Evolutionary conservation across 1,140 invertebrate genomes (phyloP).

Genomic region (Aradophagus sp.): DNA sequence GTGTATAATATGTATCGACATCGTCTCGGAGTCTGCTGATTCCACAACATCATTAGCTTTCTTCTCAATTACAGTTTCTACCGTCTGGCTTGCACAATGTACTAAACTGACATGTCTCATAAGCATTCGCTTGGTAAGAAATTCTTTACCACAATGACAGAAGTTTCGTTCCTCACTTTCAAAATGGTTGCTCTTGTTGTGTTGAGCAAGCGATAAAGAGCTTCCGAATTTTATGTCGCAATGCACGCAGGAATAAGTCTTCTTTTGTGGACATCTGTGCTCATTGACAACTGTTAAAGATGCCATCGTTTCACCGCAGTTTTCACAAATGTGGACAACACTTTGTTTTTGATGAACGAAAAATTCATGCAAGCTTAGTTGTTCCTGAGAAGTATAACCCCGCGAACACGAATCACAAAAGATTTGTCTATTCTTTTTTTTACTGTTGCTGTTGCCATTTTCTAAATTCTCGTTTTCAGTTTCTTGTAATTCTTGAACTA

Average conservation of each 20-base stretch:
- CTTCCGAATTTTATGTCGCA: conserved; percentile 39
- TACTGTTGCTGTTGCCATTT: too few relatives aligned
- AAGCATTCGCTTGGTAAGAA: conserved; percentile 55
- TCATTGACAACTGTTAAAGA: conserved; percentile 43
- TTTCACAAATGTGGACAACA: conserved; percentile 59
- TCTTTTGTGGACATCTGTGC: conserved; percentile 43
- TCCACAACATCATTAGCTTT: background rate
- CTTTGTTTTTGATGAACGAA: conserved; percentile 50
- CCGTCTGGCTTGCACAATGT: conserved; percentile 1
- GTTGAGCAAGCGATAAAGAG: conserved; percentile 30
- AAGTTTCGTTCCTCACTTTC: conserved; percentile 29
- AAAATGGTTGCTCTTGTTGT: conserved; percentile 52
- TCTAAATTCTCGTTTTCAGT: too few relatives aligned
- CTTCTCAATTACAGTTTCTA: too few relatives aligned
- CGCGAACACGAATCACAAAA: too few relatives aligned
- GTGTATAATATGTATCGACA: conserved; percentile 25
- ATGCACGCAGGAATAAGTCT: conserved; percentile 40
- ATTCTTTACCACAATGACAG: conserved; percentile 46
- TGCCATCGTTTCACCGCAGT: conserved; percentile 49
- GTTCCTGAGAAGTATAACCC: conserved; percentile 1
- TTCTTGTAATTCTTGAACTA: background rate
- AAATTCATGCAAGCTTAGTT: conserved; percentile 45
- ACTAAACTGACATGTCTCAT: conserved; percentile 33
- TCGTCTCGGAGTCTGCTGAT: background rate
- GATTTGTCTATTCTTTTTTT: too few relatives aligned